Base-by-base conservation (phyloP, 1,140 invertebrate genomes). In the Penaeus indicus region DNA sequence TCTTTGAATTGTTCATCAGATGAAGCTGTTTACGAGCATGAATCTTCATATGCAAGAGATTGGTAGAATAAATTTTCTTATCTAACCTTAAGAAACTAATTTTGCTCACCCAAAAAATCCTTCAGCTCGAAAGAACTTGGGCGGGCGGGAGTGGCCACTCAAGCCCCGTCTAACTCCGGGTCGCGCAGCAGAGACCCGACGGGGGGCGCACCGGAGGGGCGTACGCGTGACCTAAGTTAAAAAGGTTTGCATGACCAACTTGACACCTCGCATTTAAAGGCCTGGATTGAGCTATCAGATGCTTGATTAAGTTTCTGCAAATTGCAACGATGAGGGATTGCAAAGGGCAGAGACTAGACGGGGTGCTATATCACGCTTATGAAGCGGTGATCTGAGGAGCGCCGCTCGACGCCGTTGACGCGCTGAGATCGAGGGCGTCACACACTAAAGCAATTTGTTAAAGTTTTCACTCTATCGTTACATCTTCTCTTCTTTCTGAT, bases 241-340 rank as follows among this genome's bases (percentile, higher is more conserved):
- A 87, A 87, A 87, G 78, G 78, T 61, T 82, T 47, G 78, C 79
- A 64, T 87, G 85, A 62, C 79, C 64, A 75, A 19, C 85, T 87
- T 82, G 78, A 81, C 85, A 81, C 85, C 67, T 81, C 79, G 32
- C 67, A 82, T 87, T 82, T 82, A 81, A 64, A 32, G 78, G 25
- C 63, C 54, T 27, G 67, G 79, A 87, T 87, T 87, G 85, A 87
- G 85, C 85, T 82, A 87, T 87, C 85, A 87, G 78, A 72, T 87
- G 85, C 78, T 82, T 87, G 79, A 87, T 87, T 87, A 81, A 82
- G 85, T 87, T 87, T 87, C 85, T 86, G 75, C 85, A 86, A 86
- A 86, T 79, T 79, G 75, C 85, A 78, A 80, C 85, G 75, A 86
- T 86, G 85, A 86, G 77, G 85, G 75, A 86, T 86, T 79, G 79